Conservation (phyloP, 2,888 invertebrate species). For the Hemicrepidius hirtus region DNA sequence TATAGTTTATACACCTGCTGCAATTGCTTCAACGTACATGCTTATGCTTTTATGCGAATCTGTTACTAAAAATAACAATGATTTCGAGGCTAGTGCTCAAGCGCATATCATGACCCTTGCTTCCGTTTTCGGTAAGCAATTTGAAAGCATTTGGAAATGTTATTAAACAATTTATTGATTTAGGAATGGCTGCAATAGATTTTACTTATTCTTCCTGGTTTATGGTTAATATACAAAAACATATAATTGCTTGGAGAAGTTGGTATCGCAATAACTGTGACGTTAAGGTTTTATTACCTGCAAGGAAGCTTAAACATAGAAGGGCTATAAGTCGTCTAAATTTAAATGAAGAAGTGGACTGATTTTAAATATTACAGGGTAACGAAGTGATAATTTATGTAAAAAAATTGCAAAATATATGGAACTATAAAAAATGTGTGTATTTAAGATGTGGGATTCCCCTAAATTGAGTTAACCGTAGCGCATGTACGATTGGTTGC, state of each 20-base stretch:
- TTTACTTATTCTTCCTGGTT: conserved; percentile 72
- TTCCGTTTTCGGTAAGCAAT: conserved; percentile 66
- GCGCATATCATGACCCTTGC: conserved; percentile 68
- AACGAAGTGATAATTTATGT: too few species aligned
- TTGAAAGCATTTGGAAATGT: too few species aligned
- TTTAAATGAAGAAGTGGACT: neutral
- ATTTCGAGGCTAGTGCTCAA: conserved; percentile 61
- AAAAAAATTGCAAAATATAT: too few species aligned
- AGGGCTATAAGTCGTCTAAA: neutral
- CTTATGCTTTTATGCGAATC: conserved; percentile 70
- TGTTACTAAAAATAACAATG: conserved; percentile 64
- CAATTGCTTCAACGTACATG: conserved; percentile 71
- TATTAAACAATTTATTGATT: neutral
- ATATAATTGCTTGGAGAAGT: conserved; percentile 68
- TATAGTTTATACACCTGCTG: conserved; percentile 73
- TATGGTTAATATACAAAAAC: conserved; percentile 67
- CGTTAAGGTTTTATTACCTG: conserved; percentile 67
- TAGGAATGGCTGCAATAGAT: conserved; percentile 70
- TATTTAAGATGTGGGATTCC: too few species aligned
- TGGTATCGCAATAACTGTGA: conserved; percentile 69
- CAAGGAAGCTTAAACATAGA: conserved; percentile 18
- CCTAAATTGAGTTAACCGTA: too few species aligned
- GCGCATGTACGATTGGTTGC: too few species aligned
- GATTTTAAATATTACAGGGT: too few species aligned
- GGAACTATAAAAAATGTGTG: too few species aligned